Percentiles rank a stretch among this genome's conserved stretches.
phyloP scores from a whole-genome alignment of 2,113 vertebrate genomes.

The Steatornis caripensis region DNA sequence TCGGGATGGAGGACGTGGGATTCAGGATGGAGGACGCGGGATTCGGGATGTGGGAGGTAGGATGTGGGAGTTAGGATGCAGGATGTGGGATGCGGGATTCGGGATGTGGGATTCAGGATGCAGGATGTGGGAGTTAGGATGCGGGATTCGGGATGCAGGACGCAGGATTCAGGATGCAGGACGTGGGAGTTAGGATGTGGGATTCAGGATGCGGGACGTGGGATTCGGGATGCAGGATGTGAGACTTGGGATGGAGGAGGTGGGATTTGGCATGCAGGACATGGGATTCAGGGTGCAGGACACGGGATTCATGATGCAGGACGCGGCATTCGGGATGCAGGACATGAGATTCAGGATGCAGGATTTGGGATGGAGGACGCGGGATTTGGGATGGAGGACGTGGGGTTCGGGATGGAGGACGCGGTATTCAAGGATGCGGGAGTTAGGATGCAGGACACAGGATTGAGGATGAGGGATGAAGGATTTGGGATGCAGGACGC shows the following conservation, averaged over 20 bases:
- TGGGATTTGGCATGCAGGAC: too few species aligned
- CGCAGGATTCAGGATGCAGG: not conserved
- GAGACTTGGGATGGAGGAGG: too few species aligned
- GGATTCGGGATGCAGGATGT: not conserved
- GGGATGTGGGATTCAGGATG: too few species aligned
- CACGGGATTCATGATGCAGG: too few species aligned
- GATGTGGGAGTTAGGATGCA: not conserved
- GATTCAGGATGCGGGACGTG: too few species aligned
- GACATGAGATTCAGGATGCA: not conserved
- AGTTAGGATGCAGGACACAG: not conserved
- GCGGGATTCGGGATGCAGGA: not conserved
- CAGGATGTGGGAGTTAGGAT: not conserved
- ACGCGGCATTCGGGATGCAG: not conserved
- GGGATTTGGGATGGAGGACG: not conserved
- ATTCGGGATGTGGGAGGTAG: not conserved
- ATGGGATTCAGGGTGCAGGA: too few species aligned
- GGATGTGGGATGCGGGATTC: too few species aligned
- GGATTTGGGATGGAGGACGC: too few species aligned
- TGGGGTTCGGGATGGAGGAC: not conserved
- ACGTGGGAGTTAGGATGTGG: too few species aligned
- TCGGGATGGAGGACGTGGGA: not conserved
- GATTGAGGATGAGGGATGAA: fast-evolving
- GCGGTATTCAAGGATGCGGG: too few species aligned
- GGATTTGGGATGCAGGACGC: not conserved
- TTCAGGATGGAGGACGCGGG: too few species aligned